Evolutionary conservation across 2,888 invertebrate species (phyloP).

Genomic region (Eupithecia exiguata): DNA sequence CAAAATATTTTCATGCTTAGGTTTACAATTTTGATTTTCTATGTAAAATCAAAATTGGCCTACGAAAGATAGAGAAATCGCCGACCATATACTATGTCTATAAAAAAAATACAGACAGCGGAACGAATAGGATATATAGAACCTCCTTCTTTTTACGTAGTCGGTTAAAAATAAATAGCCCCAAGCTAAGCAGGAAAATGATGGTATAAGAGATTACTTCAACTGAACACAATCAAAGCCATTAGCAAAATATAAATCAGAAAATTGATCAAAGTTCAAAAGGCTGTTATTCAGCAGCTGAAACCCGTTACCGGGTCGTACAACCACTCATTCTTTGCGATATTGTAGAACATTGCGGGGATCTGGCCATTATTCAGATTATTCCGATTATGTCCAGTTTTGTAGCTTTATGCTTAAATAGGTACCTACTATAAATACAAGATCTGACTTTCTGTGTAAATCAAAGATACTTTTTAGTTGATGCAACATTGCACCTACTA

Average conservation of each 20-base stretch:
- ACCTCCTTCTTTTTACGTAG: background rate
- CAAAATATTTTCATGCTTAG: no score
- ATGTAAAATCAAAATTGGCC: background rate
- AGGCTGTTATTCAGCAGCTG: constrained; percentile 26
- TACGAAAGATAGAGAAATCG: no score
- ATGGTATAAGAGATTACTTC: background rate
- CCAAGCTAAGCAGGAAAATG: background rate
- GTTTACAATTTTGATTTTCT: no score
- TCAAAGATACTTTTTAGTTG: no score
- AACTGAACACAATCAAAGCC: background rate
- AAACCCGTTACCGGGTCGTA: constrained; percentile 34
- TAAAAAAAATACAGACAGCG: no score
- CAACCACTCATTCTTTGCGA: constrained; percentile 44
- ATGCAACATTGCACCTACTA: no score
- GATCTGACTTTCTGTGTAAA: background rate
- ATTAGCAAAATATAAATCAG: background rate
- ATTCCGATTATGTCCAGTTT: constrained; percentile 38
- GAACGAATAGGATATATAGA: background rate
- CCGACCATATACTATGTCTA: no score
- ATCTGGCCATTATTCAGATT: constrained; percentile 38
- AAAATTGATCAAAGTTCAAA: background rate
- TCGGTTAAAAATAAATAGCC: background rate
- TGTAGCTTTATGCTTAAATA: background rate
- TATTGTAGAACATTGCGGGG: constrained; percentile 43
- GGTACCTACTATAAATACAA: background rate